Evolutionary conservation across 2,888 invertebrate genomes (phyloP), one percentile per base, ranked within the genome.

Genomic region (Drosophila nigricruria): DNA sequence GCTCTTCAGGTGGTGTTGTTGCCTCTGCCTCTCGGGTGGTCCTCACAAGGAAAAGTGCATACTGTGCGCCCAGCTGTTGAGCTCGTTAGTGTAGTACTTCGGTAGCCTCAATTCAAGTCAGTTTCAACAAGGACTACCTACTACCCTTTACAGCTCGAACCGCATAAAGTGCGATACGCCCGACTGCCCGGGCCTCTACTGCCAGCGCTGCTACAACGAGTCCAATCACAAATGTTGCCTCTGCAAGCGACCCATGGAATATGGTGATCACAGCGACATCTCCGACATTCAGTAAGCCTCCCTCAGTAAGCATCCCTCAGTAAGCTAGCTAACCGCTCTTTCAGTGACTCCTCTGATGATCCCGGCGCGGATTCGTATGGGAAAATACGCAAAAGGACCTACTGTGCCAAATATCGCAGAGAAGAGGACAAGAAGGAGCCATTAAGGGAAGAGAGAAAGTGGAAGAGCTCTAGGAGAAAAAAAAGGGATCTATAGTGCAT

Each of bases 251-350:
- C 96, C 97, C 0, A 93, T 95, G 4, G 96, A 97, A 49, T 97
- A 97, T 89, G 96, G 96, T 0, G 97, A 97, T 89, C 77, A 95
- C 0, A 96, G 96, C 53, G 97, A 97, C 87, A 92, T 96, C 42
- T 97, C 96, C 76, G 95, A 97, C 85, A 97, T 97, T 92, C 94
- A 94, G 97, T 97, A 92, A 93, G 93, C 40, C 9, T 16, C 5
- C 2, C 8, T 1, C 9, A 10, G 3, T 5, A 52, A 12, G 0
- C 2, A 1, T 9, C 0, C 38, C 14, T 2, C 12, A 0, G 18
- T 16, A 12, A 23, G 16, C 20, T 12, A 25, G 27, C 12, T 20
- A 30, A 2, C 5, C 18, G 10, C 27, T 40, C n/a, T 34, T 27
- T 23, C 32, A 92, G 92, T n/a, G 92, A 92, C 66, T 92, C 92